These are phyloP conservation scores for Drosophila pallidifrons DNA, from an alignment of 1,140 invertebrate genomes.

Conservation along the genomic window DNA sequence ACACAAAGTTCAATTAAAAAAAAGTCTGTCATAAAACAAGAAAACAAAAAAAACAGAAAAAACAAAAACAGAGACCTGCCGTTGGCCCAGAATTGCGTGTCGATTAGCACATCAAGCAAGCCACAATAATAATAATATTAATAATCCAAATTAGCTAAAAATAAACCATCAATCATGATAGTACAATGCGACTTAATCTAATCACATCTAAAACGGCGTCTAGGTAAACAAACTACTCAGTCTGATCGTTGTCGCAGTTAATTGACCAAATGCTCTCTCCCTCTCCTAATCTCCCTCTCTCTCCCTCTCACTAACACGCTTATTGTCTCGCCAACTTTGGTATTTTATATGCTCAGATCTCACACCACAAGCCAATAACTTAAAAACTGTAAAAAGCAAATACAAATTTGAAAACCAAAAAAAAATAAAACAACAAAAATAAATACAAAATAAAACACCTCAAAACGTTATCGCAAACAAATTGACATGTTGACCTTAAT, in stretches of 20 bases:
- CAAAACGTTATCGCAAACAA: constrained; percentile 56
- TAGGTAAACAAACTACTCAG: constrained; percentile 73
- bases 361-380: constrained; percentile 9
- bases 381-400: constrained; percentile 21
- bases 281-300: background rate
- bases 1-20: constrained; percentile 48
- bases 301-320: background rate
- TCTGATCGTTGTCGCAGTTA: constrained; percentile 40
- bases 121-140: constrained; percentile 63
- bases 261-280: constrained; percentile 31
- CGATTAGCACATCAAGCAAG: constrained; percentile 54
- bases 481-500: constrained; percentile 72
- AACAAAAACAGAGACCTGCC: constrained; percentile 16
- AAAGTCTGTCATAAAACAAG: constrained; percentile 50
- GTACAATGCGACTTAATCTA: constrained; percentile 67
- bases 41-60: constrained; percentile 13
- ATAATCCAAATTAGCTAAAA: constrained; percentile 76
- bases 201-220: constrained; percentile 72
- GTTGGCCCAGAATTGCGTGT: constrained; percentile 27
- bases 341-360: constrained; percentile 29
- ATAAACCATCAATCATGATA: constrained; percentile 77
- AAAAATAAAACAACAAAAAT: constrained; percentile 6
- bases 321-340: background rate
- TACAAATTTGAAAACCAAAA: constrained; percentile 7
- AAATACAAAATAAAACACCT: constrained; percentile 14